phyloP scores from a whole-genome alignment of 92 coral and sea anemone genomes.

The Zoanthus gigantus region DNA sequence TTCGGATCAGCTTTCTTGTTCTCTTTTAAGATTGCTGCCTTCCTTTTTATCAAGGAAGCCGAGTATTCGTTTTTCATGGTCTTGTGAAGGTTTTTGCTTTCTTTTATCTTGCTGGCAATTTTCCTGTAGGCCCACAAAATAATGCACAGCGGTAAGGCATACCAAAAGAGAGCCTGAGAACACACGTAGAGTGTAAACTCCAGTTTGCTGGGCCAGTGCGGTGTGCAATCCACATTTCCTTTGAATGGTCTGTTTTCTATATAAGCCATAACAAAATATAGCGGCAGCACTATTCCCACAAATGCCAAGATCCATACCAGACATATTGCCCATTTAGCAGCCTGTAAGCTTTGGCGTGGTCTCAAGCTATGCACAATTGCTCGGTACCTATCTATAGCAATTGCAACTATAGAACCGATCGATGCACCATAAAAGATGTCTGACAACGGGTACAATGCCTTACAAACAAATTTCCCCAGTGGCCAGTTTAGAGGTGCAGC shows the following conservation, averaged over 20 bases:
- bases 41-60: neutral
- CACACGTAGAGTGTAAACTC: constrained; percentile 66
- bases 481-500: constrained; percentile 88
- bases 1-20: constrained; percentile 67
- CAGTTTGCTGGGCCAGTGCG: constrained; percentile 74
- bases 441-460: constrained; percentile 78
- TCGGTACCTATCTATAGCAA: constrained; percentile 85
- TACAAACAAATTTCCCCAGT: constrained; percentile 79
- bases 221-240: constrained; percentile 83
- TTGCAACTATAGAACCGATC: constrained; percentile 92
- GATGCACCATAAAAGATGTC: constrained; percentile 90
- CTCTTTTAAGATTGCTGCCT: neutral
- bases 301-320: constrained; percentile 75
- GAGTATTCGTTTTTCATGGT: constrained; percentile 52
- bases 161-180: constrained; percentile 79
- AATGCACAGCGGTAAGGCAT: constrained; percentile 82
- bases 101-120: constrained; percentile 80
- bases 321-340: constrained; percentile 85
- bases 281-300: constrained; percentile 64
- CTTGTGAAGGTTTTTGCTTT: constrained; percentile 76
- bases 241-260: constrained; percentile 59
- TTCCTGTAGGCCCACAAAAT: constrained; percentile 88
- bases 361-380: constrained; percentile 90
- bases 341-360: constrained; percentile 67
- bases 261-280: constrained; percentile 85